Evolutionary conservation across 2,113 vertebrate species (phyloP).

Genomic region (Crotalus horridus): DNA sequence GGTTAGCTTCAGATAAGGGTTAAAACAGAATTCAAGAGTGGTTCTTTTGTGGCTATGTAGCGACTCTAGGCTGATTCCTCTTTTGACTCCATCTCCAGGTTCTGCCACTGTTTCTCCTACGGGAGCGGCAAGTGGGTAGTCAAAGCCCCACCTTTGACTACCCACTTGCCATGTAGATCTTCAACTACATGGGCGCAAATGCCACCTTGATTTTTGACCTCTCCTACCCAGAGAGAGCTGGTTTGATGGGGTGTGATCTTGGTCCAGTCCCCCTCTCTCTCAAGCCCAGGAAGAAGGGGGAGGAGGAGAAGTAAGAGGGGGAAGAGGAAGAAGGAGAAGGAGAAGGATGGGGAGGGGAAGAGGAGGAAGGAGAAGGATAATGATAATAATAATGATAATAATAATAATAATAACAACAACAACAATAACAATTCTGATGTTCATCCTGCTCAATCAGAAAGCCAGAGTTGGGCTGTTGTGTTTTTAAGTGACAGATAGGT

Average conservation of each 20-base stretch:
- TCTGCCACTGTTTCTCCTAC: no score
- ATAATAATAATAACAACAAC: accelerated
- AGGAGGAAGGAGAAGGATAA: no score
- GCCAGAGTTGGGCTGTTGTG: not conserved
- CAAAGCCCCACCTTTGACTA: no score
- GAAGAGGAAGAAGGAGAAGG: no score
- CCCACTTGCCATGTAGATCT: no score
- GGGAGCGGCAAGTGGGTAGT: not conserved
- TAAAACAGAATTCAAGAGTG: not conserved
- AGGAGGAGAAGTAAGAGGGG: no score
- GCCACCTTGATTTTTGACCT: not conserved
- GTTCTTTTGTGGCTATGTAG: no score
- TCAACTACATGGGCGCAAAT: not conserved
- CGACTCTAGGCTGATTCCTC: no score
- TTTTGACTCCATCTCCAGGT: no score
- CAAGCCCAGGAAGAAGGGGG: not conserved
- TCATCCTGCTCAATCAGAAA: not conserved
- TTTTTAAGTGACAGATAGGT: not conserved
- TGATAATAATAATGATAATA: no score
- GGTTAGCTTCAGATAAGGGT: not conserved
- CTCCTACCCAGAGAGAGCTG: not conserved
- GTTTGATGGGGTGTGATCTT: not conserved
- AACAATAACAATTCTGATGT: not conserved
- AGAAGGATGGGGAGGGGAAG: no score
- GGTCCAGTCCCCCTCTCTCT: not conserved